Evolutionary conservation across 1,140 invertebrate species (phyloP).

Genomic region (Aphidius ervi): DNA sequence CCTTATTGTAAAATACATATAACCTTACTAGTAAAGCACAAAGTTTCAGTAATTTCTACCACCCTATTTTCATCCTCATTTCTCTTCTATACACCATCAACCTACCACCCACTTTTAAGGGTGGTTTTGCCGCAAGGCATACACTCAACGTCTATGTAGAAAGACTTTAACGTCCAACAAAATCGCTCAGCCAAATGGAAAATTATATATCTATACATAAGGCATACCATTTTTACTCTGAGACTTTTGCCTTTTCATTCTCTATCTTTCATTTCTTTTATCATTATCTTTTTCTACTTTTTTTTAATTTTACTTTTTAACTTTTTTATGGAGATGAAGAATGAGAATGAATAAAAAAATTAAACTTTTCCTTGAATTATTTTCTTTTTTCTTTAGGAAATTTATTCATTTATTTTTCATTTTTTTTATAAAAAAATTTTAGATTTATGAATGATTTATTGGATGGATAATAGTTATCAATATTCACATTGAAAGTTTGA

Average conservation of each 20-base stretch:
- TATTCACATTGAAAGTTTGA: constrained; percentile 3
- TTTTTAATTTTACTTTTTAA: neutral
- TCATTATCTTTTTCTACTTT: neutral
- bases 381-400: too few species aligned
- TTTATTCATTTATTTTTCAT: too few species aligned
- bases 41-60: constrained; percentile 2
- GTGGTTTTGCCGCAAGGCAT: neutral
- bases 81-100: neutral
- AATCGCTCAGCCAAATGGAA: constrained; percentile 17
- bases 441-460: too few species aligned
- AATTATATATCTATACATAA: neutral
- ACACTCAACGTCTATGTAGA: too few species aligned
- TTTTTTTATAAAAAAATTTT: neutral
- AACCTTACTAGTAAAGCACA: neutral
- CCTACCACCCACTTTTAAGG: constrained; percentile 1
- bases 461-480: neutral
- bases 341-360: too few species aligned
- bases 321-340: neutral
- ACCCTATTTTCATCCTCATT: too few species aligned
- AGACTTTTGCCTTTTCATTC: neutral
- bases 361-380: too few species aligned
- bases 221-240: neutral
- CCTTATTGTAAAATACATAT: too few species aligned
- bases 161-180: neutral
- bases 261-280: constrained; percentile 2